phyloP scores from a whole-genome alignment of 2,797 vertebrate species.

The Pteronotus mesoamericanus region DNA sequence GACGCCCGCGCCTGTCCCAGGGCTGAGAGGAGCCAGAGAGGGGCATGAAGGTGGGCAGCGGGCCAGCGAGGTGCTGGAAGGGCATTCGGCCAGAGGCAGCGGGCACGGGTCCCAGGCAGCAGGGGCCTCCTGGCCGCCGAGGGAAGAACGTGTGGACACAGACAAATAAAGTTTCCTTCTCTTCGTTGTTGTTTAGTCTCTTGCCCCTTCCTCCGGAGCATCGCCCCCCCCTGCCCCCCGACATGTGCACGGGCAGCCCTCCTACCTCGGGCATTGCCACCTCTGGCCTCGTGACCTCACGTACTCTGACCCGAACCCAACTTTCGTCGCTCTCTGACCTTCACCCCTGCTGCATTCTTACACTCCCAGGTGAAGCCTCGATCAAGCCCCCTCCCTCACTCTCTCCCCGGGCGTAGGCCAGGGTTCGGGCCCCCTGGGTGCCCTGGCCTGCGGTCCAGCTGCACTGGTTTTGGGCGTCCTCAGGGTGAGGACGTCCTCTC shows the following conservation, averaged over 20 bases:
- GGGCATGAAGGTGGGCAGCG: not conserved
- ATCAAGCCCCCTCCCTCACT: not conserved
- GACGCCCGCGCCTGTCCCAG: not conserved
- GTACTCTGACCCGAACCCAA: not conserved
- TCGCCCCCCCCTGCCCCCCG: not conserved
- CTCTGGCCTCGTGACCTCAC: not conserved
- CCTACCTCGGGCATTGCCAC: not conserved
- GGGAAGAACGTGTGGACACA: not conserved
- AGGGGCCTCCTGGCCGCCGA: not conserved
- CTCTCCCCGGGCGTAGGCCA: not conserved
- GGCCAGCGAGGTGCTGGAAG: not conserved
- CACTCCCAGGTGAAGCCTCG: not conserved
- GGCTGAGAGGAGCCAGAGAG: not conserved
- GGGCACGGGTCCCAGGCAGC: not conserved
- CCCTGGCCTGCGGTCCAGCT: not conserved
- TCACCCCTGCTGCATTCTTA: not conserved
- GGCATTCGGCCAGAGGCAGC: not conserved
- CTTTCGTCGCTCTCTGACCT: not conserved
- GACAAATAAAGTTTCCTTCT: slow-evolving; percentile 54
- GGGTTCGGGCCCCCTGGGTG: no score
- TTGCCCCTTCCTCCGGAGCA: not conserved
- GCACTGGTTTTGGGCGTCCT: not conserved
- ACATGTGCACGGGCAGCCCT: not conserved
- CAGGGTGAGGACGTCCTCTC: not conserved
- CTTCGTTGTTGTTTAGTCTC: not conserved